These are phyloP conservation scores for Jaculus jaculus DNA, from an alignment of 2,113 vertebrate genomes.

Conservation along the genomic window DNA sequence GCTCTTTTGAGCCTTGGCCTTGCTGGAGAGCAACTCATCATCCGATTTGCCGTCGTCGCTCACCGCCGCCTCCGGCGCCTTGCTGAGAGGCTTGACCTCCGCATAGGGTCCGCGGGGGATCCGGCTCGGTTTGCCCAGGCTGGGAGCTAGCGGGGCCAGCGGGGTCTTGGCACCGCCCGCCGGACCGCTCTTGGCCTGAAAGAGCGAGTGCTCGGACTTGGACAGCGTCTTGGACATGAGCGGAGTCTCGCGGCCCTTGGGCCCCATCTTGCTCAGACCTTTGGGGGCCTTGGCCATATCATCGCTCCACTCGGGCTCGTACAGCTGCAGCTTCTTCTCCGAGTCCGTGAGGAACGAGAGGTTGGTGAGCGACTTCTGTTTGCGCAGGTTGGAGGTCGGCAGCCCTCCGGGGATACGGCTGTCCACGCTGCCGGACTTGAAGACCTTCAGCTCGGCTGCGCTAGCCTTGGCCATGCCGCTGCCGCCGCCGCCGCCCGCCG, in stretches of 20 bases:
- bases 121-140: conserved; percentile 90
- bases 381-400: conserved; percentile 88
- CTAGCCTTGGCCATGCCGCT: conserved; percentile 79
- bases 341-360: conserved; percentile 94
- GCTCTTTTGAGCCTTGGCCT: conserved; percentile 85
- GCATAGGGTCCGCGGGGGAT: conserved; percentile 95
- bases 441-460: conserved; percentile 92
- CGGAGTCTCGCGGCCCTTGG: conserved; percentile 83
- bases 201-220: conserved; percentile 96
- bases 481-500: conserved; percentile 67
- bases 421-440: conserved; percentile 89
- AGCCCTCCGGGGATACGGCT: conserved; percentile 77
- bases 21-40: conserved; percentile 89
- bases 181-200: conserved; percentile 85
- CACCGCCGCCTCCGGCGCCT: conserved; percentile 86
- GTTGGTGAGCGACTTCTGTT: conserved; percentile 95
- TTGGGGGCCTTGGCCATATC: conserved; percentile 88
- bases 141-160: conserved; percentile 82
- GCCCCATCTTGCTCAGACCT: conserved; percentile 75
- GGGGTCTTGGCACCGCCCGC: conserved; percentile 84
- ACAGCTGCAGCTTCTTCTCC: conserved; percentile 95
- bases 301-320: conserved; percentile 92
- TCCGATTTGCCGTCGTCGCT: conserved; percentile 85
- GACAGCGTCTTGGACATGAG: conserved; percentile 91
- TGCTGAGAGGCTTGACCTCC: conserved; percentile 96